A percentile compares a stretch with the other conserved stretches of the same genome.
These are phyloP conservation scores for Microcebus murinus DNA, from an alignment of 2,113 vertebrate species.

Conservation along the genomic window DNA sequence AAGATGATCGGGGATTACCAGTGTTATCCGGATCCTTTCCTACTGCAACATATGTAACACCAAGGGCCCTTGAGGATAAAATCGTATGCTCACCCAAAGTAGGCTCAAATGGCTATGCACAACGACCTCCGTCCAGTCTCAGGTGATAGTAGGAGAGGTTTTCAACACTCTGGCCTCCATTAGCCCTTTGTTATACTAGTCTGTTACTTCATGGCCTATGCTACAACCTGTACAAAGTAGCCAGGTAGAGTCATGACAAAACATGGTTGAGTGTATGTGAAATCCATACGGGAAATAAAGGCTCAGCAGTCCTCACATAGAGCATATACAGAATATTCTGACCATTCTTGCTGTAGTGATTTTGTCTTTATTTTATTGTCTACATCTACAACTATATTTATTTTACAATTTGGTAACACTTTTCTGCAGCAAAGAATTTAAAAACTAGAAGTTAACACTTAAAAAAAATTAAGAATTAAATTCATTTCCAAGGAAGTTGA, in stretches of 20 bases:
- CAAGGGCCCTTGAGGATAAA: neutral
- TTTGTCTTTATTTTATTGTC: neutral
- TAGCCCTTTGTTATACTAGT: neutral
- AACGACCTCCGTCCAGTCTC: neutral
- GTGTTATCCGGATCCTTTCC: neutral
- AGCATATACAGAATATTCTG: neutral
- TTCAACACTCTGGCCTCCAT: neutral
- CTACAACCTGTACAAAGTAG: neutral
- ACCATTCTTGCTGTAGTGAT: neutral
- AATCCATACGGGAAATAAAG: conserved; percentile 16
- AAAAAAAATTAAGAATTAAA: conserved; percentile 56
- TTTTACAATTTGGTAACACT: conserved; percentile 44
- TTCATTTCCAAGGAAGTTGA: conserved; percentile 7
- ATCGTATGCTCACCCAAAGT: neutral
- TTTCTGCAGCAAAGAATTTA: conserved; percentile 40
- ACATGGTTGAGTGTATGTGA: neutral
- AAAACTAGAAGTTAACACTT: neutral
- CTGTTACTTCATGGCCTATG: neutral
- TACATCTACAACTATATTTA: conserved; percentile 13
- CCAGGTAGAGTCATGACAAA: neutral
- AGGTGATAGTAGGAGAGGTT: neutral
- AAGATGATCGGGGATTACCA: neutral
- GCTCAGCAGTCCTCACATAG: neutral
- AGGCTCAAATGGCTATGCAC: neutral
- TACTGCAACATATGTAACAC: neutral